phyloP scores from a whole-genome alignment of 2,113 vertebrate genomes.

The Ancistrus triradiatus region DNA sequence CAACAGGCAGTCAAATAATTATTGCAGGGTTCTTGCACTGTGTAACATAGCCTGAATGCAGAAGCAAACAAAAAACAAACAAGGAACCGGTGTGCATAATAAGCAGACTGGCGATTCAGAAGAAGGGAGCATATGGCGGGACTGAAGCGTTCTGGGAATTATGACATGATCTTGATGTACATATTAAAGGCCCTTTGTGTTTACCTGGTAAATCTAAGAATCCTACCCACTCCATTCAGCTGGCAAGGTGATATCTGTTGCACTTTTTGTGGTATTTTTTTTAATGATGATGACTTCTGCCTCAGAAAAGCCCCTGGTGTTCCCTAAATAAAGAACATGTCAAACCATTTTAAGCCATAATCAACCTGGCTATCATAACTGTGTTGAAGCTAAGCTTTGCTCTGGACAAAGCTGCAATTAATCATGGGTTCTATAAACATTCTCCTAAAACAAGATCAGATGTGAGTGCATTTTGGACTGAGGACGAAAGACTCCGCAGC shows the following conservation, averaged over 20 bases:
- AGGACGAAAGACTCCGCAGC: constrained; percentile 68
- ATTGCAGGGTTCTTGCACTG: too few relatives aligned
- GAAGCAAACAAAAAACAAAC: too few relatives aligned
- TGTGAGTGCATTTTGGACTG: constrained; percentile 66
- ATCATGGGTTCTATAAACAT: constrained; percentile 72
- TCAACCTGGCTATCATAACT: constrained; percentile 54
- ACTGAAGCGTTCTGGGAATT: too few relatives aligned
- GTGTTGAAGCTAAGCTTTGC: constrained; percentile 53
- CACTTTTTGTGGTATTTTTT: not conserved
- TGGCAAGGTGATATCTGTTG: not conserved
- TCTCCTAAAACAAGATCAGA: constrained; percentile 68
- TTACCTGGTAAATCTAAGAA: not conserved
- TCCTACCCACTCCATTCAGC: not conserved
- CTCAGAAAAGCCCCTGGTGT: constrained; percentile 14
- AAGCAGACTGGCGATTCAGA: too few relatives aligned
- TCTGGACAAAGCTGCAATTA: constrained; percentile 67
- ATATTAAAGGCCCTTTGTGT: constrained; percentile 16
- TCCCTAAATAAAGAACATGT: constrained; percentile 38
- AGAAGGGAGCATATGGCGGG: too few relatives aligned
- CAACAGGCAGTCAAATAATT: too few relatives aligned
- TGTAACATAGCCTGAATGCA: too few relatives aligned
- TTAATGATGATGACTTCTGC: constrained; percentile 3
- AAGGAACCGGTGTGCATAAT: too few relatives aligned
- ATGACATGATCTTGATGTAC: too few relatives aligned
- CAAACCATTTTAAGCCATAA: constrained; percentile 47